Evolutionary conservation across 1,140 invertebrate species (phyloP).

Genomic region (Penaeus chinensis): DNA sequence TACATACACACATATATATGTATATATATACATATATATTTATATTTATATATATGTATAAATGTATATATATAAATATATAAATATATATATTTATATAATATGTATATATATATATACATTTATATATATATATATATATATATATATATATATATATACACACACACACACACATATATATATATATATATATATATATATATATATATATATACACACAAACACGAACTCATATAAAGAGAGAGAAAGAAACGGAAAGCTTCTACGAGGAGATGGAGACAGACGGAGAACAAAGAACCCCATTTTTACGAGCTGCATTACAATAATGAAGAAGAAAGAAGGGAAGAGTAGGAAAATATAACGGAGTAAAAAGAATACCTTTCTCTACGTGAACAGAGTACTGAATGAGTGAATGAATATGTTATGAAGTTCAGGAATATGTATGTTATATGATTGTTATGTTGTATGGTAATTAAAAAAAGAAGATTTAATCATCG

Average conservation of each 20-base stretch:
- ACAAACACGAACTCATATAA: neutral
- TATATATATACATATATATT: conserved; percentile 14
- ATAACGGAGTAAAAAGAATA: too few relatives aligned
- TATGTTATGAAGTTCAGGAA: too few relatives aligned
- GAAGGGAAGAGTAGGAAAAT: too few relatives aligned
- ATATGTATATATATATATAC: too few relatives aligned
- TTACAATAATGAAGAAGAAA: too few relatives aligned
- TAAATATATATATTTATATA: too few relatives aligned
- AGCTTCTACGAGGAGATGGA: neutral
- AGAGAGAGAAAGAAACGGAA: neutral
- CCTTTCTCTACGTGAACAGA: too few relatives aligned
- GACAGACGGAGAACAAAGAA: neutral
- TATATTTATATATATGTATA: conserved; percentile 30
- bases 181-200: conserved; percentile 33
- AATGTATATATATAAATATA: neutral
- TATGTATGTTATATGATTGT: neutral
- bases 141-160: conserved; percentile 17
- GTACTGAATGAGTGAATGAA: too few relatives aligned
- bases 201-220: neutral
- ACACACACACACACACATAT: neutral
- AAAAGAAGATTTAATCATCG: neutral
- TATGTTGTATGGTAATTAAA: neutral
- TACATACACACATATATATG: conserved; percentile 6
- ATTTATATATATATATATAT: too few relatives aligned
- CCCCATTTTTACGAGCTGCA: too few relatives aligned